These are phyloP conservation scores for Tribolium freemani DNA, from an alignment of 2,888 invertebrate species.

Conservation along the genomic window DNA sequence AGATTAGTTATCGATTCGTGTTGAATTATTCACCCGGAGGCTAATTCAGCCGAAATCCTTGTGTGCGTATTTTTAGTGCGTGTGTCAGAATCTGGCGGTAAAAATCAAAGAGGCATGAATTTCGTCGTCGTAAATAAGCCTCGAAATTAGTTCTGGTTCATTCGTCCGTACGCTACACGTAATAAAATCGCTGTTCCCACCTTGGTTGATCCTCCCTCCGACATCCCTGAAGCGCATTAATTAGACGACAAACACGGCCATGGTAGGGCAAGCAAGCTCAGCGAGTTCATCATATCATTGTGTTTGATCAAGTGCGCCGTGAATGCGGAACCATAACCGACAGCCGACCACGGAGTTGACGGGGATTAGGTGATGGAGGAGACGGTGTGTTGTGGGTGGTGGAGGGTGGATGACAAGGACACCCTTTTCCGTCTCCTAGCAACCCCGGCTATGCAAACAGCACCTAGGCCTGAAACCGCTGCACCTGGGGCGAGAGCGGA, in stretches of 20 bases:
- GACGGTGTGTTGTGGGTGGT: constrained; percentile 32
- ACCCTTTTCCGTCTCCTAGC: constrained; percentile 56
- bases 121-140: constrained; percentile 21
- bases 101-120: constrained; percentile 31
- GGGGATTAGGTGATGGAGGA: constrained; percentile 45
- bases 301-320: constrained; percentile 49
- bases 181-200: neutral
- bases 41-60: constrained; percentile 15
- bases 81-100: constrained; percentile 11
- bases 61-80: constrained; percentile 24
- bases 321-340: constrained; percentile 48
- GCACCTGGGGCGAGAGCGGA: constrained; percentile 33
- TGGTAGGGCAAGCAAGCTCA: constrained; percentile 37
- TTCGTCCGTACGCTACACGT: constrained; percentile 10
- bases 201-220: neutral
- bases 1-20: constrained; percentile 29
- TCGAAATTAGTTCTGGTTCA: constrained; percentile 31
- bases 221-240: constrained; percentile 37
- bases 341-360: constrained; percentile 50
- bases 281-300: constrained; percentile 48
- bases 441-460: constrained; percentile 60
- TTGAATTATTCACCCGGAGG: constrained; percentile 13
- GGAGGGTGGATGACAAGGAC: constrained; percentile 48
- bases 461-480: constrained; percentile 50
- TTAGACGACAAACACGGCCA: constrained; percentile 43